These are phyloP conservation scores for Euschistus heros DNA, from an alignment of 1,140 invertebrate species.

Conservation along the genomic window DNA sequence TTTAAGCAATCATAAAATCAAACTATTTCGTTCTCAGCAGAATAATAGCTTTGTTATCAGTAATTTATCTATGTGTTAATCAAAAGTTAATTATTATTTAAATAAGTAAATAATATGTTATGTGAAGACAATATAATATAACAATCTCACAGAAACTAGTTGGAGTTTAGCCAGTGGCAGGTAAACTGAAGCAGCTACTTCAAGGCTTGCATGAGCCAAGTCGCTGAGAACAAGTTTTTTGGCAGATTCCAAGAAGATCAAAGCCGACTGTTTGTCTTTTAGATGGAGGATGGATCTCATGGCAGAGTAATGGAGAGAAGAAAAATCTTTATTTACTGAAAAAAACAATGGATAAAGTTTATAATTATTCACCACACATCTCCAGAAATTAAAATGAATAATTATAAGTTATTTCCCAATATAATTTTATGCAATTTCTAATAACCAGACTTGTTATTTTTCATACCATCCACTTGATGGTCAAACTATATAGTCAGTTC, in stretches of 20 bases:
- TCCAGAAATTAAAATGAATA: neutral
- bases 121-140: no score
- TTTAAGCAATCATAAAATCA: no score
- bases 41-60: no score
- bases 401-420: neutral
- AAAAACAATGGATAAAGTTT: neutral
- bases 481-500: neutral
- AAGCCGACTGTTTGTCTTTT: neutral
- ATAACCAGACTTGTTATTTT: neutral
- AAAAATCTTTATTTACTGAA: neutral
- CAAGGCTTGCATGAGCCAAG: neutral
- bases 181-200: neutral
- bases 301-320: neutral
- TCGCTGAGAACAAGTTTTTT: neutral
- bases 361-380: neutral
- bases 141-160: neutral
- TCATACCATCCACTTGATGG: neutral
- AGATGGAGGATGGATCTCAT: neutral
- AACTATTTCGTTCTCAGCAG: no score
- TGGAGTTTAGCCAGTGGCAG: neutral
- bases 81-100: no score
- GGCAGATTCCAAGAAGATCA: neutral
- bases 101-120: no score
- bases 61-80: no score
- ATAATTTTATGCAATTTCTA: neutral